Conservation (phyloP, 2,113 vertebrate genomes). For the Alethe diademata region DNA sequence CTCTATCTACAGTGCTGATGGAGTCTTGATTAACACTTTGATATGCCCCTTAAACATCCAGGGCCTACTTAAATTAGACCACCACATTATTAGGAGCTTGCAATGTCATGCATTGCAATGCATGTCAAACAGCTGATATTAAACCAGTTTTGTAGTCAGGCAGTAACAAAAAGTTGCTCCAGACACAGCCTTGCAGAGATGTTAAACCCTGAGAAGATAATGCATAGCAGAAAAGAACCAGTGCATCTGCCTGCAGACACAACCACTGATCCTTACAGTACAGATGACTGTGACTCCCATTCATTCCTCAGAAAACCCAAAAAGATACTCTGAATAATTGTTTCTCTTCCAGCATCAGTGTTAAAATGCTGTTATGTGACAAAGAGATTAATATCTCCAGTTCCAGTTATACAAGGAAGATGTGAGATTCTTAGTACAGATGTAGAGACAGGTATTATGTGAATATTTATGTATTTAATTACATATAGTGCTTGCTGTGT, state of each 20-base stretch:
- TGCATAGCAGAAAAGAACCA: not conserved
- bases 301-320: not conserved
- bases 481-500: not conserved
- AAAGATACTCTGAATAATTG: not conserved
- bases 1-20: not conserved
- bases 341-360: not conserved
- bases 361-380: not conserved
- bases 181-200: not conserved
- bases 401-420: not conserved
- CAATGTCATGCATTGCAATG: not conserved
- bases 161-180: not conserved
- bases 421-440: not conserved
- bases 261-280: not conserved
- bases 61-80: not conserved
- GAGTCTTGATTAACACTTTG: not conserved
- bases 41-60: not conserved
- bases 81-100: not conserved
- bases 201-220: not conserved
- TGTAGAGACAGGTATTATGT: not conserved
- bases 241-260: not conserved
- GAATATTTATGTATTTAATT: slow-evolving; percentile 17
- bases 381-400: not conserved
- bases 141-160: not conserved
- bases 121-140: not conserved
- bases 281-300: not conserved